Percentiles rank a stretch among this genome's conserved stretches.
Evolutionary conservation across 2,113 vertebrate genomes (phyloP).

Genomic region (Archilochus colubris): DNA sequence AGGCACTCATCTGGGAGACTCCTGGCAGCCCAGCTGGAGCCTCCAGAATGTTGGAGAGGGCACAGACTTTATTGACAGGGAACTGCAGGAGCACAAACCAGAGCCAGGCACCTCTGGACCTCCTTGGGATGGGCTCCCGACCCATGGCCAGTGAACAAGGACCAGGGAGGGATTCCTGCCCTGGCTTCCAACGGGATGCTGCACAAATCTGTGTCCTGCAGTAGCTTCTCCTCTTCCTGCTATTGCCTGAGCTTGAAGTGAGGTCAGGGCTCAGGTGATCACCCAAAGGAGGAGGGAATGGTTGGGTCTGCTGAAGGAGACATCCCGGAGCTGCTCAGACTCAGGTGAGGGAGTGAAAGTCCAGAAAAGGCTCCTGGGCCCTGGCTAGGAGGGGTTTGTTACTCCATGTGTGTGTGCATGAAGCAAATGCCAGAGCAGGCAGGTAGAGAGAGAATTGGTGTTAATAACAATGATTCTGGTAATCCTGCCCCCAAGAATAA

Average conservation of each 20-base stretch:
- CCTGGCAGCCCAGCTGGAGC: background rate
- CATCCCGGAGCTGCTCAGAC: background rate
- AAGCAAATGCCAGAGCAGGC: constrained; percentile 5
- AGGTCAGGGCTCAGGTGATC: background rate
- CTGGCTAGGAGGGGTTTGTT: background rate
- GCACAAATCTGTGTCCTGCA: background rate
- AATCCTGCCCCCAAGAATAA: background rate
- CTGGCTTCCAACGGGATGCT: background rate
- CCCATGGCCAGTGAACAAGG: background rate
- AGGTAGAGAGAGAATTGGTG: background rate
- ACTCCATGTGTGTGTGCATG: background rate
- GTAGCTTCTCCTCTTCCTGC: background rate
- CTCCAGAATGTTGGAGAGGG: background rate
- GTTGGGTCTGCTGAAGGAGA: background rate
- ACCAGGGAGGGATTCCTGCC: background rate
- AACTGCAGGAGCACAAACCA: background rate
- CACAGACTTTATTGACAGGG: background rate
- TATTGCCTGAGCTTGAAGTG: fast-evolving
- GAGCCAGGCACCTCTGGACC: background rate
- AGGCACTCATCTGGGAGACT: background rate
- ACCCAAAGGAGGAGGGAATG: background rate
- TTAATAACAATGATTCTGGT: constrained; percentile 12
- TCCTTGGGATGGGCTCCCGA: background rate
- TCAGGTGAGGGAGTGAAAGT: background rate
- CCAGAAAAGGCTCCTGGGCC: background rate